Conservation (phyloP, 2,888 invertebrate species). For the Parascotia fuliginaria region DNA sequence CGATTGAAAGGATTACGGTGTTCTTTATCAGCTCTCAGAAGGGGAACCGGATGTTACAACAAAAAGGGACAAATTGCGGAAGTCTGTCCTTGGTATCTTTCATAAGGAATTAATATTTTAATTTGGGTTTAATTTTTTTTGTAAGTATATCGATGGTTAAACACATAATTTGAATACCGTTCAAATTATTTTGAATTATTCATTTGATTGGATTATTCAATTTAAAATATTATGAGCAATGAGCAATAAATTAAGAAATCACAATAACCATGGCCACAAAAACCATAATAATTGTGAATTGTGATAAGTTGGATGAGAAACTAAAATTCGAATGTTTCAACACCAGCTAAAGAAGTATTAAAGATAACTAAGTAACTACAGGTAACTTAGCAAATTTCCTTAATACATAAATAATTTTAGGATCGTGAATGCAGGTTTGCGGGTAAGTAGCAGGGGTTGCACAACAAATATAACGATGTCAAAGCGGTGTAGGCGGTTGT, state of each 20-base stretch:
- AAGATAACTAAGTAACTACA: neutral
- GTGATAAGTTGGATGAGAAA: too few relatives aligned
- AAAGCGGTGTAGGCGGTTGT: slow-evolving; percentile 58
- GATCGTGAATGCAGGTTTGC: slow-evolving; percentile 44
- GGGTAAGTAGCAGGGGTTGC: slow-evolving; percentile 59
- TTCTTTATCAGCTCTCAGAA: slow-evolving; percentile 67
- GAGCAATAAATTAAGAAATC: too few relatives aligned
- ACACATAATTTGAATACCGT: too few relatives aligned
- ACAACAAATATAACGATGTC: slow-evolving; percentile 75
- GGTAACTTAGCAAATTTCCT: slow-evolving; percentile 6
- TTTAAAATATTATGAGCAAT: too few relatives aligned
- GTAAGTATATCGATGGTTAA: neutral
- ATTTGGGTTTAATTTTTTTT: slow-evolving; percentile 22
- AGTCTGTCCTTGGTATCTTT: slow-evolving; percentile 43
- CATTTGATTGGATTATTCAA: too few relatives aligned
- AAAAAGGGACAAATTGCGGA: slow-evolving; percentile 69
- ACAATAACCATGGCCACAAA: too few relatives aligned
- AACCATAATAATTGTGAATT: too few relatives aligned
- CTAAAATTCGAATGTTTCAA: too few relatives aligned
- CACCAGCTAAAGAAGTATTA: neutral
- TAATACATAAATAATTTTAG: slow-evolving; percentile 54
- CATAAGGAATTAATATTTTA: slow-evolving; percentile 20
- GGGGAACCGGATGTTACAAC: slow-evolving; percentile 47
- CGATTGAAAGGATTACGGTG: slow-evolving; percentile 75
- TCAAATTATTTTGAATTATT: too few relatives aligned